A percentile compares a stretch with the other conserved stretches of the same genome.
These are phyloP conservation scores for Caenorhabditis sulstoni DNA, from an alignment of 2,888 invertebrate genomes.

Conservation along the genomic window DNA sequence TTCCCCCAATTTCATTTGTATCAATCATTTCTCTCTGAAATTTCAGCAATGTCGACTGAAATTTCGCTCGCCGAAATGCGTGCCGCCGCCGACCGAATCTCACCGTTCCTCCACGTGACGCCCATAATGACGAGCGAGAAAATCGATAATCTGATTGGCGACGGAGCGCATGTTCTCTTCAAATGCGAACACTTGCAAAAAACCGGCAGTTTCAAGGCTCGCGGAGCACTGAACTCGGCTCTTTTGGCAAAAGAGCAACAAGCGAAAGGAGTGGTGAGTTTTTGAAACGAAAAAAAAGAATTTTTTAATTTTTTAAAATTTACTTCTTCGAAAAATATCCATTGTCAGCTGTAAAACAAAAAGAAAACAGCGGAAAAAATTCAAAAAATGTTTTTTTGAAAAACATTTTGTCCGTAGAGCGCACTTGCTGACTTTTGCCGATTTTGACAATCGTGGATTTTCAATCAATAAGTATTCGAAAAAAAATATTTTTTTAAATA, in stretches of 20 bases:
- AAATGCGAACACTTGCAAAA: conserved; percentile 81
- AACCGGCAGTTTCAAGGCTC: conserved; percentile 81
- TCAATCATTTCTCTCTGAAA: too few relatives aligned
- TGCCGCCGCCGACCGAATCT: conserved; percentile 51
- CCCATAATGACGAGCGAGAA: conserved; percentile 58
- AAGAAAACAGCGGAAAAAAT: too few relatives aligned
- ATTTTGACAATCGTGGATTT: too few relatives aligned
- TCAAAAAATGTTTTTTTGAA: too few relatives aligned
- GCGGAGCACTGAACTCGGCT: conserved; percentile 80
- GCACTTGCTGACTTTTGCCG: too few relatives aligned
- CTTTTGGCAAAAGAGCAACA: conserved; percentile 53
- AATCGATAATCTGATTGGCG: conserved; percentile 58
- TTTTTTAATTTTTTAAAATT: too few relatives aligned
- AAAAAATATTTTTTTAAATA: too few relatives aligned
- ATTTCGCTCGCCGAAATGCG: conserved; percentile 48
- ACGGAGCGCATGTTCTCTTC: conserved; percentile 64
- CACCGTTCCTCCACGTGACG: conserved; percentile 55
- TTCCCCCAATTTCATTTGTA: background rate
- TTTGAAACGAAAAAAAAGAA: too few relatives aligned
- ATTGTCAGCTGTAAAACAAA: too few relatives aligned
- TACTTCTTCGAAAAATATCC: too few relatives aligned
- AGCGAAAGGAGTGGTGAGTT: conserved; percentile 65
- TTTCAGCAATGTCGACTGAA: conserved; percentile 21
- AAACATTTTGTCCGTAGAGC: too few relatives aligned
- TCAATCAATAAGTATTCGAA: too few relatives aligned